phyloP scores from a whole-genome alignment of 2,797 vertebrate species.

The Carcharodon carcharias region DNA sequence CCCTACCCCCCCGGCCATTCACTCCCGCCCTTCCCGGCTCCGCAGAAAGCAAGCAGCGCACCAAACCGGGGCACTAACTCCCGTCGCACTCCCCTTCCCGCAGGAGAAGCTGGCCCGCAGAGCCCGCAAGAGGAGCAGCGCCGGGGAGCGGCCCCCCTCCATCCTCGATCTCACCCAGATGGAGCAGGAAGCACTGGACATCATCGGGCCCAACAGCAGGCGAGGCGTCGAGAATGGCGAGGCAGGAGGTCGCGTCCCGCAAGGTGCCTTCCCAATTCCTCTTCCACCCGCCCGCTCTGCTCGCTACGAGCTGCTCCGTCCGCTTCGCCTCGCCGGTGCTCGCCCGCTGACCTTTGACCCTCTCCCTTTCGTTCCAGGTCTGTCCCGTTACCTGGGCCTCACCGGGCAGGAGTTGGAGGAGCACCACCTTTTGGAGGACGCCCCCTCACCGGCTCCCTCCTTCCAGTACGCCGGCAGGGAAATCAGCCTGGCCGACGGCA shows the following conservation, averaged over 20 bases:
- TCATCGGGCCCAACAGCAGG: background rate
- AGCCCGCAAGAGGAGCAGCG: background rate
- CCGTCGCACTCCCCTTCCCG: background rate
- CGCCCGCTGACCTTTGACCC: background rate
- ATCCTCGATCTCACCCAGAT: background rate
- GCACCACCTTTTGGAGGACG: background rate
- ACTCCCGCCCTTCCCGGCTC: too few relatives aligned
- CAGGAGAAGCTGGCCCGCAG: slow-evolving; percentile 12
- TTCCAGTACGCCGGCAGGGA: background rate
- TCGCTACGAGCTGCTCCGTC: background rate
- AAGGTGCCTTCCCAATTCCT: background rate
- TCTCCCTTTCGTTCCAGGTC: background rate
- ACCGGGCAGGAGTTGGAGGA: background rate
- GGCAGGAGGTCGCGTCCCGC: background rate
- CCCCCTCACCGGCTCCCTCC: background rate
- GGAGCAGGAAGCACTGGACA: slow-evolving; percentile 28
- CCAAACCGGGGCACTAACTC: background rate
- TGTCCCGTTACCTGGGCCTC: background rate
- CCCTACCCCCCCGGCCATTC: too few relatives aligned
- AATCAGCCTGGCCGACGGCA: background rate
- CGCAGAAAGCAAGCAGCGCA: too few relatives aligned
- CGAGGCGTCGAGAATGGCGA: background rate
- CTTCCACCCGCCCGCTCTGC: too few relatives aligned
- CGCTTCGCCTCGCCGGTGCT: background rate
- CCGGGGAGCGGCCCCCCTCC: background rate